phyloP scores from a whole-genome alignment of 2,797 vertebrate genomes.

The Cuculus canorus region DNA sequence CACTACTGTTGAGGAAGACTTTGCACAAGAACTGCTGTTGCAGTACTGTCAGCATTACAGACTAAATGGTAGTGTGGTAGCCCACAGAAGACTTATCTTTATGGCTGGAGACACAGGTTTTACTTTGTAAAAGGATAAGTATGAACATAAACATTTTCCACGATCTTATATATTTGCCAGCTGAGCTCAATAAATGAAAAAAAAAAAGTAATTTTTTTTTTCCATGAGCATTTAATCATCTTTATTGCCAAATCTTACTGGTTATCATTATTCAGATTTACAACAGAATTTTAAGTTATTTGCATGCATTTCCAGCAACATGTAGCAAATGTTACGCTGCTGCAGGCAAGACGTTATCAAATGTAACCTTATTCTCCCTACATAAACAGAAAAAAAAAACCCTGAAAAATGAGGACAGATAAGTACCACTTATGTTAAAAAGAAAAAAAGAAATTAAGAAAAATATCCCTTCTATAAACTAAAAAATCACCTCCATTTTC shows the following conservation, averaged over 20 bases:
- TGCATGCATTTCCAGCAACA: neutral
- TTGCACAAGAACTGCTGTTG: neutral
- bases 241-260: neutral
- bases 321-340: conserved; percentile 11
- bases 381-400: neutral
- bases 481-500: neutral
- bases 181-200: neutral
- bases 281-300: neutral
- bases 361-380: neutral
- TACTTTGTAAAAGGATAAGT: neutral
- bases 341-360: neutral
- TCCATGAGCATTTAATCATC: neutral
- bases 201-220: neutral
- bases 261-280: conserved; percentile 1
- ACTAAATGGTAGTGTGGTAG: neutral
- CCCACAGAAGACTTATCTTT: neutral
- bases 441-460: neutral
- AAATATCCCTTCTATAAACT: neutral
- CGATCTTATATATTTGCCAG: neutral
- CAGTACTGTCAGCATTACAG: neutral
- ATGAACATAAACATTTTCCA: neutral
- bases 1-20: neutral
- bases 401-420: neutral
- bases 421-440: neutral
- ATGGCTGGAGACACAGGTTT: neutral